Conservation (phyloP, 2,888 invertebrate species). For the Heliconius hortense region DNA sequence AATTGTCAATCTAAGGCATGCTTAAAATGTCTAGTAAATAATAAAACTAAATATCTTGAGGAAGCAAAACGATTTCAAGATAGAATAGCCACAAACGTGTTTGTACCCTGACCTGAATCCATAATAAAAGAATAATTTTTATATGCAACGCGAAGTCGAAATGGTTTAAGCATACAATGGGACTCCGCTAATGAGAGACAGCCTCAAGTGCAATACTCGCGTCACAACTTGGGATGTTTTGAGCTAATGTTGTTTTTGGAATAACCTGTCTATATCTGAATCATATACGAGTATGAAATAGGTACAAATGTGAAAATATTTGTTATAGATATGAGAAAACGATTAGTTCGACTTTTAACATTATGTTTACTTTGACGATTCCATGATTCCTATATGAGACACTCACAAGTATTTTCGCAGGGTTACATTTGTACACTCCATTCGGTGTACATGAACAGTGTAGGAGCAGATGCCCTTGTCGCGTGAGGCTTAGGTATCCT, state of each 20-base stretch:
- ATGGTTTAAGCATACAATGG: conserved; percentile 41
- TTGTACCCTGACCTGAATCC: conserved; percentile 42
- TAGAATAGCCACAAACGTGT: conserved; percentile 32
- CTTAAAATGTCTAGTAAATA: neutral
- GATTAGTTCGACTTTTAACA: neutral
- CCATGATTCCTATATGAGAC: neutral
- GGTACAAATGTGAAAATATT: no score
- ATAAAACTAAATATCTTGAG: neutral
- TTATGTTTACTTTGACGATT: neutral
- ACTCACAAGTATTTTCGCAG: neutral
- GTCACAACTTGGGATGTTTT: conserved; percentile 24
- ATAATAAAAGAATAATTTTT: conserved; percentile 39
- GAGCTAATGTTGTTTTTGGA: neutral
- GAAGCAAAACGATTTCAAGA: conserved; percentile 2
- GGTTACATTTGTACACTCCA: neutral
- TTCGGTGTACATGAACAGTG: neutral
- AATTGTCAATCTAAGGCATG: neutral
- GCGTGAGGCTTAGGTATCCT: conserved; percentile 27
- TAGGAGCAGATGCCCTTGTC: conserved; percentile 17
- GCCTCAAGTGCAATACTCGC: conserved; percentile 48
- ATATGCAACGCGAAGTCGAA: conserved; percentile 31
- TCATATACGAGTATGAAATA: neutral
- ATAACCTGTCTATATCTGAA: neutral
- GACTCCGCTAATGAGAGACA: conserved; percentile 57
- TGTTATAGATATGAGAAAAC: neutral